Conservation (phyloP, 2,888 invertebrate genomes). For the Eupsilia transversa region DNA sequence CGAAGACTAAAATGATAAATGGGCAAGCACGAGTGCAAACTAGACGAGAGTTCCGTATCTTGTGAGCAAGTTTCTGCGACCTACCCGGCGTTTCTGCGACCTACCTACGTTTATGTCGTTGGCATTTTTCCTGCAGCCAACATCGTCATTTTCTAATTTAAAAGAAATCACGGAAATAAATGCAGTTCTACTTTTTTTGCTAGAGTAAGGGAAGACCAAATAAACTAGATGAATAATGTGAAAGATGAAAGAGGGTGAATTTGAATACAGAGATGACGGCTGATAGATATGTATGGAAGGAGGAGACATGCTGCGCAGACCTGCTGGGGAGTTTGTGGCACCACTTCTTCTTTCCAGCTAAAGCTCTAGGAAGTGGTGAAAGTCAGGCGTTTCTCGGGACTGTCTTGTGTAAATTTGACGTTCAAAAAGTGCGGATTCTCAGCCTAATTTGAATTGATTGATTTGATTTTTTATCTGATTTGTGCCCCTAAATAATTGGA, state of each 20-base stretch:
- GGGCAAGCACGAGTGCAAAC: slow-evolving; percentile 20
- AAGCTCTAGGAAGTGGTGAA: neutral
- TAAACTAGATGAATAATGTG: neutral
- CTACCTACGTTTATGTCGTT: too few species aligned
- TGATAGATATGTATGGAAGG: neutral
- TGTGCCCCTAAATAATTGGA: neutral
- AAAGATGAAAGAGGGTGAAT: neutral
- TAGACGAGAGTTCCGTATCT: slow-evolving; percentile 27
- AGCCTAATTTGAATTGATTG: neutral
- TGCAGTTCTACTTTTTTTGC: neutral
- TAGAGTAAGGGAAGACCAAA: neutral
- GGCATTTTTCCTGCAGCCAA: neutral
- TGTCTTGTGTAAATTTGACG: neutral
- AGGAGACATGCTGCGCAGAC: neutral
- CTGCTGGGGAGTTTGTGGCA: neutral
- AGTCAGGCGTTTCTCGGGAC: too few species aligned
- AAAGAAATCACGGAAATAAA: slow-evolving; percentile 1
- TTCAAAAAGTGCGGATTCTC: neutral
- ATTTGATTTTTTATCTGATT: neutral
- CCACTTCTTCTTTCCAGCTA: neutral
- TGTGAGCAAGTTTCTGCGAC: slow-evolving; percentile 8
- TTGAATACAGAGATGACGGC: neutral
- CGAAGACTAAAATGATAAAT: slow-evolving; percentile 38
- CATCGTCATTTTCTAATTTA: slow-evolving; percentile 21
- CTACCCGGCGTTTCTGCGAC: slow-evolving; percentile 6